Evolutionary conservation across 35 echinoderm and acorn worm genomes (phyloP).

Genomic region (Heliocidaris tuberculata): DNA sequence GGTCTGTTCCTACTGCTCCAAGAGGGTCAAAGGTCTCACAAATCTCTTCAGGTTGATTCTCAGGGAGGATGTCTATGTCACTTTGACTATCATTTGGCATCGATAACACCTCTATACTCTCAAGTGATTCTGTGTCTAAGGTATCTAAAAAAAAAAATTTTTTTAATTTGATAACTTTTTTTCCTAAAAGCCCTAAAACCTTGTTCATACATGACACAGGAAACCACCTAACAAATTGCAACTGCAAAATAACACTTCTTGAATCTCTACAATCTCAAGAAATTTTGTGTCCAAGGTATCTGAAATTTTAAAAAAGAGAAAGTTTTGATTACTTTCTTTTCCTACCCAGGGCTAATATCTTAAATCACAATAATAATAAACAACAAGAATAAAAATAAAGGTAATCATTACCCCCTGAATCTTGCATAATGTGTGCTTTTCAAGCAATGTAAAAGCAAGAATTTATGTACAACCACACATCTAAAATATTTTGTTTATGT

Average conservation of each 20-base stretch:
- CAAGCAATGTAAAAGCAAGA: no score
- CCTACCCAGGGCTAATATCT: background rate
- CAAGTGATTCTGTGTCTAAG: slow-evolving; percentile 28
- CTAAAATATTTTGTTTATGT: no score
- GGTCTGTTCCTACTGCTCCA: background rate
- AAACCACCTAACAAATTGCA: background rate
- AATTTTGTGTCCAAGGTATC: background rate
- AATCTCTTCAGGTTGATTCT: background rate
- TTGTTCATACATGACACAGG: background rate
- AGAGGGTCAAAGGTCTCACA: background rate
- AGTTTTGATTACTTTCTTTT: background rate
- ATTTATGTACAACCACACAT: no score
- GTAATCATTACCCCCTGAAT: no score
- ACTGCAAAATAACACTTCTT: background rate
- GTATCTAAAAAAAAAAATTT: background rate
- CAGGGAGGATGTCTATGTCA: background rate
- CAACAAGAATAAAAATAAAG: no score
- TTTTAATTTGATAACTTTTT: background rate
- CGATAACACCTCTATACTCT: slow-evolving; percentile 34
- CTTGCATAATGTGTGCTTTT: no score
- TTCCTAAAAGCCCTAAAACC: background rate
- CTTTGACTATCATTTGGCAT: background rate
- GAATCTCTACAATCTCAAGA: background rate
- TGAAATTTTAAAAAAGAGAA: background rate
- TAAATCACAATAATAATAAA: no score